Conservation (phyloP, 2,888 invertebrate species). For the Malacosoma neustria region DNA sequence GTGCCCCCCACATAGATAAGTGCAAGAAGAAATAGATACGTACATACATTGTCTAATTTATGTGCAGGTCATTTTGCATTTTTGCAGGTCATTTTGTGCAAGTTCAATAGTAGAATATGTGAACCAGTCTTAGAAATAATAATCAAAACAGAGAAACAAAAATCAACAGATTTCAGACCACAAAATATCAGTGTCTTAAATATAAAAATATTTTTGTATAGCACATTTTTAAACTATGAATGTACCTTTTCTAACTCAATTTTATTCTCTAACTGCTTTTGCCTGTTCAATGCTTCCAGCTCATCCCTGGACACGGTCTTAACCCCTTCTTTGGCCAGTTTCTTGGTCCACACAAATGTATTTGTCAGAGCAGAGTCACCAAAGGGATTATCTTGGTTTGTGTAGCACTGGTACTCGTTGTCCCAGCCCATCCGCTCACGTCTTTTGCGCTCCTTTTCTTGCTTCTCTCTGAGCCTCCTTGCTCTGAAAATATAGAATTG, state of each 20-base stretch:
- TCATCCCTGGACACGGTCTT: slow-evolving; percentile 84
- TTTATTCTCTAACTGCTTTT: slow-evolving; percentile 93
- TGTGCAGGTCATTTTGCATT: too few species aligned
- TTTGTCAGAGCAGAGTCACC: slow-evolving; percentile 96
- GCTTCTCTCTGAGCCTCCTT: slow-evolving; percentile 91
- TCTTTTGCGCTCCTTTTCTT: slow-evolving; percentile 89
- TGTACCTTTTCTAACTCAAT: slow-evolving; percentile 91
- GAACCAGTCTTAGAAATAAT: too few species aligned
- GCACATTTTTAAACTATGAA: too few species aligned
- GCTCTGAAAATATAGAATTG: slow-evolving; percentile 39
- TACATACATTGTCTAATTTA: too few species aligned
- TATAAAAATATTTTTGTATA: too few species aligned
- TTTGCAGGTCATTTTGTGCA: too few species aligned
- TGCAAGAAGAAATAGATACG: too few species aligned
- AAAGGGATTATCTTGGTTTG: slow-evolving; percentile 98
- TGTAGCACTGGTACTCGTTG: slow-evolving; percentile 96
- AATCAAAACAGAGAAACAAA: too few species aligned
- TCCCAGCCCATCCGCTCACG: slow-evolving; percentile 98
- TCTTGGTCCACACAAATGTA: slow-evolving; percentile 98
- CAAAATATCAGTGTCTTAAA: too few species aligned
- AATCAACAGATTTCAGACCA: too few species aligned
- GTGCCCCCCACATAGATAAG: too few species aligned
- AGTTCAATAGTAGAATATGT: too few species aligned
- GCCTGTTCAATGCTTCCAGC: slow-evolving; percentile 86
- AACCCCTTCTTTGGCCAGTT: slow-evolving; percentile 94